These are phyloP conservation scores for Myanophis thanlyinensis DNA, from an alignment of 2,113 vertebrate genomes.

Conservation along the genomic window DNA sequence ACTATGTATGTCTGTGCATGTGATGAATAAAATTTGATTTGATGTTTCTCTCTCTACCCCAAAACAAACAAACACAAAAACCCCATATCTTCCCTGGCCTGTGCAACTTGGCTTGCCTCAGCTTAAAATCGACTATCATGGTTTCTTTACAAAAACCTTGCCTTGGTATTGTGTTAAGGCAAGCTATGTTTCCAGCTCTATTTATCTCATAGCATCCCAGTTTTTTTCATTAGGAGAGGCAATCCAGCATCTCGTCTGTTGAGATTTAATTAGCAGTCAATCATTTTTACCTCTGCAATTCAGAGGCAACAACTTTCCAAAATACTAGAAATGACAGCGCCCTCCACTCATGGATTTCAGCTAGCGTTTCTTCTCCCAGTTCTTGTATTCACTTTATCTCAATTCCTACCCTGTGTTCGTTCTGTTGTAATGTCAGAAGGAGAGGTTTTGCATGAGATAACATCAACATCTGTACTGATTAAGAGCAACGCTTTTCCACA, in stretches of 20 bases:
- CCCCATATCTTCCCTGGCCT: neutral
- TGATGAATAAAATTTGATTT: no score
- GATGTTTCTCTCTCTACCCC: neutral
- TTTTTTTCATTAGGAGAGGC: neutral
- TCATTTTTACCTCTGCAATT: neutral
- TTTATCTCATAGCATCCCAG: neutral
- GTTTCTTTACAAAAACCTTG: neutral
- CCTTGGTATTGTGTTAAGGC: neutral
- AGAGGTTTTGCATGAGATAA: constrained; percentile 52
- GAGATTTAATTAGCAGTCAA: neutral
- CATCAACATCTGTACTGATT: constrained; percentile 62
- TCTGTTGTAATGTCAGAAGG: constrained; percentile 40
- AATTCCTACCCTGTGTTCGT: neutral
- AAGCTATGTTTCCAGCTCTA: neutral
- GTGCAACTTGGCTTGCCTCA: neutral
- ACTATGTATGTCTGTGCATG: no score
- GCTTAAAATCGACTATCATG: neutral
- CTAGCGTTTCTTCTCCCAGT: neutral
- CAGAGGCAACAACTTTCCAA: neutral
- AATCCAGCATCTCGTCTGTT: neutral
- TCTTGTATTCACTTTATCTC: constrained; percentile 14
- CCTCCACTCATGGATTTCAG: neutral
- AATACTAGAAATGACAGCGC: neutral
- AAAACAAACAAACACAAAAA: neutral
- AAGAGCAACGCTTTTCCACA: constrained; percentile 52